phyloP scores from a whole-genome alignment of 2,888 invertebrate species.

The Sarcophaga subvicina region DNA sequence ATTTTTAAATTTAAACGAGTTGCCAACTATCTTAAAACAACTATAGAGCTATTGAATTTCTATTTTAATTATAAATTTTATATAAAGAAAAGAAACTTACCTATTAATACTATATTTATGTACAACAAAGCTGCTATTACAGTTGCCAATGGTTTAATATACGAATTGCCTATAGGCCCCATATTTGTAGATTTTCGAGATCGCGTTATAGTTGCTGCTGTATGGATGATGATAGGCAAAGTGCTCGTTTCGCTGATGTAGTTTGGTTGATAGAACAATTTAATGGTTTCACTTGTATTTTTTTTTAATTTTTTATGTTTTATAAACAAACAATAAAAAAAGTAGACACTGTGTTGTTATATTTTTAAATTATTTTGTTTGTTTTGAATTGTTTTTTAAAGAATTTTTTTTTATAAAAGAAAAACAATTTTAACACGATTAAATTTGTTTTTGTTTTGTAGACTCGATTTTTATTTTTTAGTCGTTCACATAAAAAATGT shows the following conservation, averaged over 20 bases:
- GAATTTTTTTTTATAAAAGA: constrained; percentile 14
- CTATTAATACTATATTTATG: constrained; percentile 62
- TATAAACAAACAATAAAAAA: constrained; percentile 15
- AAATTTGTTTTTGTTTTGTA: constrained; percentile 38
- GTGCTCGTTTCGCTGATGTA: constrained; percentile 14
- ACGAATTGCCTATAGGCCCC: constrained; percentile 62
- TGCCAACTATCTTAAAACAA: neutral
- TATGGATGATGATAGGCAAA: constrained; percentile 25
- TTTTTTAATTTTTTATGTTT: constrained; percentile 41
- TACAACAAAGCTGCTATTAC: constrained; percentile 57
- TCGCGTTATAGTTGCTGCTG: constrained; percentile 22
- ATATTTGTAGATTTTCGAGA: constrained; percentile 27
- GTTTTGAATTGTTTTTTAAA: neutral
- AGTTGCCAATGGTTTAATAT: constrained; percentile 61
- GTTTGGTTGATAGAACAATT: constrained; percentile 19
- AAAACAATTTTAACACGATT: constrained; percentile 22
- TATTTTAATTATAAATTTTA: neutral
- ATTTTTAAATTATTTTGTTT: constrained; percentile 51
- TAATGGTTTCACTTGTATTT: constrained; percentile 39
- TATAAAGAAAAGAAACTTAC: constrained; percentile 41
- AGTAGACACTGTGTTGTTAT: neutral
- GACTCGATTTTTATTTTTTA: neutral
- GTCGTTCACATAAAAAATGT: neutral
- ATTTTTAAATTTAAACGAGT: too few relatives aligned
- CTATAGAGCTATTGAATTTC: neutral